Percentiles rank a stretch among this genome's conserved stretches.
These are phyloP conservation scores for Drosophila bipectinata DNA, from an alignment of 1,140 invertebrate species.

Conservation along the genomic window DNA sequence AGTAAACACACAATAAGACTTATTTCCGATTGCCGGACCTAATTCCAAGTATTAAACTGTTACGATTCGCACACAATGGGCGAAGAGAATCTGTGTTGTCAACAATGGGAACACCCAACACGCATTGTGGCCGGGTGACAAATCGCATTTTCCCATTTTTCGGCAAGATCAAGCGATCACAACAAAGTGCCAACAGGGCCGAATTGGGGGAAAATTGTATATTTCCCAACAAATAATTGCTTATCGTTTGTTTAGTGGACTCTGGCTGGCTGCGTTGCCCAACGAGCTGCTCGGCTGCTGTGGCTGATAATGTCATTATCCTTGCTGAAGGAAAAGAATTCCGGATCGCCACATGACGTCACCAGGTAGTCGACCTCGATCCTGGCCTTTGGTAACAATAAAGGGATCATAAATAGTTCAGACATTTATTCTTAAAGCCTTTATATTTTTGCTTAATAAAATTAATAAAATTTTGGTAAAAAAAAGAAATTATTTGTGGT, in stretches of 20 bases:
- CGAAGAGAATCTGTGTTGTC: constrained; percentile 24
- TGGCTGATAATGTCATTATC: constrained; percentile 77
- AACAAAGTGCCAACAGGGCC: constrained; percentile 55
- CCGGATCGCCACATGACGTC: constrained; percentile 54
- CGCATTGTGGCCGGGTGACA: constrained; percentile 65
- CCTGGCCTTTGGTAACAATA: constrained; percentile 34
- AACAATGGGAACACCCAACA: constrained; percentile 74
- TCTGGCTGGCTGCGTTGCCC: constrained; percentile 8
- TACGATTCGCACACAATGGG: constrained; percentile 40
- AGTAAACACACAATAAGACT: constrained; percentile 18
- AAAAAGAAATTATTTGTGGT: not conserved
- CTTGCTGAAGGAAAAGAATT: constrained; percentile 23
- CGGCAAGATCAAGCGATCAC: constrained; percentile 67
- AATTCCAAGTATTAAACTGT: constrained; percentile 71
- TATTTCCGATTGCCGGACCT: constrained; percentile 57
- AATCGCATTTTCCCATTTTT: constrained; percentile 53
- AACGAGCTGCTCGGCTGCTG: constrained; percentile 42
- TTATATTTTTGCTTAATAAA: too few relatives aligned
- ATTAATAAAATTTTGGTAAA: too few relatives aligned
- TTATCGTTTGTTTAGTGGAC: constrained; percentile 74
- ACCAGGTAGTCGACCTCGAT: constrained; percentile 31
- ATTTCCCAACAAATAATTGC: constrained; percentile 70
- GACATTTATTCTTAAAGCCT: not conserved
- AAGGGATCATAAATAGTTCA: not conserved
- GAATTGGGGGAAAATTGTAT: constrained; percentile 37